phyloP scores from a whole-genome alignment of 2,113 vertebrate genomes.

The Brachyhypopomus gauderio region DNA sequence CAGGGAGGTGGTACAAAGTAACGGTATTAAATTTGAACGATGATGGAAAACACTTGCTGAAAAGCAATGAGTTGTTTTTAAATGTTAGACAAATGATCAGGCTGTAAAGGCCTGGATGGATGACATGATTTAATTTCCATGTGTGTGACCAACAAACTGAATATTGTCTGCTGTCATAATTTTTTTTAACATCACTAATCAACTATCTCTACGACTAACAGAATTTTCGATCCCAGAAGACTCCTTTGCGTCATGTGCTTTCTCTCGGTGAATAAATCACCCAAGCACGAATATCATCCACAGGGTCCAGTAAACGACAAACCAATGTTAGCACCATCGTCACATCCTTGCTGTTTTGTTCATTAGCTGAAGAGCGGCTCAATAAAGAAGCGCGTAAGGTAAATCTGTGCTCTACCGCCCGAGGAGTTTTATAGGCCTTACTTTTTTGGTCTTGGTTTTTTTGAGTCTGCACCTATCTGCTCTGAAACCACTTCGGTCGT shows the following conservation, averaged over 20 bases:
- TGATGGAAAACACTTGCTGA: not conserved
- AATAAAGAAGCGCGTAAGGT: slow-evolving; percentile 17
- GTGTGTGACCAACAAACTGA: slow-evolving; percentile 25
- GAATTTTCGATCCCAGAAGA: slow-evolving; percentile 36
- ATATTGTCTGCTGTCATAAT: slow-evolving; percentile 25
- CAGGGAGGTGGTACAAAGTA: not conserved
- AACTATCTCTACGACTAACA: slow-evolving; percentile 39
- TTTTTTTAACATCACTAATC: slow-evolving; percentile 49
- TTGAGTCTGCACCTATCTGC: slow-evolving; percentile 2
- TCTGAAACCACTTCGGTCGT: not conserved
- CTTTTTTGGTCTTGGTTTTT: not conserved
- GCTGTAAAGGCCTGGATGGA: not conserved
- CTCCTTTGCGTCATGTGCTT: slow-evolving; percentile 38
- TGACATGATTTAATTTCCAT: slow-evolving; percentile 46
- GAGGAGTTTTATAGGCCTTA: not conserved
- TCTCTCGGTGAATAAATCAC: slow-evolving; percentile 43
- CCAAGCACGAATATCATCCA: slow-evolving; percentile 36
- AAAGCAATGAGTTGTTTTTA: slow-evolving; percentile 16
- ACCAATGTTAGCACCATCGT: slow-evolving; percentile 25
- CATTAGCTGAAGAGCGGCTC: slow-evolving; percentile 36
- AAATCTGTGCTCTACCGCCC: not conserved
- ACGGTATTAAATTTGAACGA: not conserved
- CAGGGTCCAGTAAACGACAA: slow-evolving; percentile 40
- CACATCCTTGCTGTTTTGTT: slow-evolving; percentile 40
- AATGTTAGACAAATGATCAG: not conserved